These are phyloP conservation scores for Scaptomyza hsui DNA, from an alignment of 1,140 invertebrate species.

Conservation along the genomic window DNA sequence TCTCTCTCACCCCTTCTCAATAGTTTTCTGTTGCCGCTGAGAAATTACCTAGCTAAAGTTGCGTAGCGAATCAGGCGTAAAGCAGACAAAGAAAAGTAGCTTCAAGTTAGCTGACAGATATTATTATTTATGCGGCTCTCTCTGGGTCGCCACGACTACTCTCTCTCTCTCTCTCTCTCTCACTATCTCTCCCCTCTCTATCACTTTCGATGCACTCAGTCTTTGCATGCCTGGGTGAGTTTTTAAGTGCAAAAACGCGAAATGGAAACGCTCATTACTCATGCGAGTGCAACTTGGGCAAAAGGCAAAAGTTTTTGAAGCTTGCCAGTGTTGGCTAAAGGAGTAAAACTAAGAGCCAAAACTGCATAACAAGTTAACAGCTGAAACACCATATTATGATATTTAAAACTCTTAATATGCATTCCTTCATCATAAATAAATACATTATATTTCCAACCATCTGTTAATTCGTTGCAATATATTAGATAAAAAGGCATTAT, in stretches of 20 bases:
- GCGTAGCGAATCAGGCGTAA: slow-evolving; percentile 71
- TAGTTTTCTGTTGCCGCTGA: slow-evolving; percentile 2
- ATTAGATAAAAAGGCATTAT: too few species aligned
- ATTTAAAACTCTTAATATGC: not conserved
- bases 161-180: not conserved
- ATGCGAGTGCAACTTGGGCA: slow-evolving; percentile 38
- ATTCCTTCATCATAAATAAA: too few species aligned
- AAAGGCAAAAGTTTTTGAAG: slow-evolving; percentile 43
- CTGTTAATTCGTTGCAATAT: too few species aligned
- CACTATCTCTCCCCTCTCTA: not conserved
- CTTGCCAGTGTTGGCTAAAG: slow-evolving; percentile 15
- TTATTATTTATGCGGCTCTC: slow-evolving; percentile 68
- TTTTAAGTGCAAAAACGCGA: slow-evolving; percentile 49
- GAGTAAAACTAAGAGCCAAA: not conserved
- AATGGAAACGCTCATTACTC: slow-evolving; percentile 52
- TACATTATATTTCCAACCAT: too few species aligned
- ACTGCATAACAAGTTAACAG: slow-evolving; percentile 2
- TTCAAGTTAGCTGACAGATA: slow-evolving; percentile 60
- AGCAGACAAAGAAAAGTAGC: slow-evolving; percentile 60
- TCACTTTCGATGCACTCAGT: slow-evolving; percentile 2
- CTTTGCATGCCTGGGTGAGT: slow-evolving; percentile 31
- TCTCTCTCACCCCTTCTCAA: not conserved
- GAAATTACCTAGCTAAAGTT: slow-evolving; percentile 70
- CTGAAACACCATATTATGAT: not conserved
- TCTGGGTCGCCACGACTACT: slow-evolving; percentile 26